phyloP scores from a whole-genome alignment of 2,888 invertebrate genomes.

The Cerastis rubricosa region DNA sequence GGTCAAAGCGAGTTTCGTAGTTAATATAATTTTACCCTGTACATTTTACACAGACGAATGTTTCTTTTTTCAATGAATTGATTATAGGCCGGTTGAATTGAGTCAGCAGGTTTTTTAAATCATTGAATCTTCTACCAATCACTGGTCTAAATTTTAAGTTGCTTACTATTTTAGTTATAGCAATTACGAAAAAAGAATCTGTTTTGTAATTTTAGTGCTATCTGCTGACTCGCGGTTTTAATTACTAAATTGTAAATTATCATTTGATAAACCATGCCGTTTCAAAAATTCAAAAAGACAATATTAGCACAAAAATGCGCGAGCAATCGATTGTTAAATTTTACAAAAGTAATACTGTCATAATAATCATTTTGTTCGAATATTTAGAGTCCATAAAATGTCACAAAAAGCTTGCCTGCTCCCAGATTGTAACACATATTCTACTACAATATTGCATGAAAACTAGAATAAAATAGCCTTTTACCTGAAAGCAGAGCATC shows the following conservation, averaged over 20 bases:
- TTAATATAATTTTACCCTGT: conserved; percentile 84
- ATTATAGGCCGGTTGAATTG: conserved; percentile 55
- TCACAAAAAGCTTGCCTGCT: conserved; percentile 42
- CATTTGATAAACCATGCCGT: conserved; percentile 9
- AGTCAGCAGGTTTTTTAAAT: conserved; percentile 32
- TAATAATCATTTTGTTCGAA: conserved; percentile 36
- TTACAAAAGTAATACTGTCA: conserved; percentile 48
- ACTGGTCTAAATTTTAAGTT: background rate
- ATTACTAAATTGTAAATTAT: conserved; percentile 36
- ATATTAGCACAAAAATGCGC: conserved; percentile 30
- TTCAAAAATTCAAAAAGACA: conserved; percentile 23
- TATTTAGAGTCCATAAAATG: conserved; percentile 42
- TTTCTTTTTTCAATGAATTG: conserved; percentile 40
- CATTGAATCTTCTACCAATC: conserved; percentile 1
- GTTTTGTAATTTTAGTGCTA: background rate
- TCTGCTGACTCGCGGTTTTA: conserved; percentile 19
- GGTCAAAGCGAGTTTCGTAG: conserved; percentile 63
- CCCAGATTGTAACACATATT: conserved; percentile 25
- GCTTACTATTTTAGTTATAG: too few species aligned
- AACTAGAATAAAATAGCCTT: conserved; percentile 36
- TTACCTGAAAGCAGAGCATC: conserved; percentile 23
- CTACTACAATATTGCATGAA: conserved; percentile 19
- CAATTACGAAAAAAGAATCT: background rate
- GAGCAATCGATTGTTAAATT: conserved; percentile 24
- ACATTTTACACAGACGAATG: conserved; percentile 75